A percentile compares a stretch with the other conserved stretches of the same genome.
Conservation (phyloP, 2,113 vertebrate genomes). For the Cranoglanis bouderius region DNA sequence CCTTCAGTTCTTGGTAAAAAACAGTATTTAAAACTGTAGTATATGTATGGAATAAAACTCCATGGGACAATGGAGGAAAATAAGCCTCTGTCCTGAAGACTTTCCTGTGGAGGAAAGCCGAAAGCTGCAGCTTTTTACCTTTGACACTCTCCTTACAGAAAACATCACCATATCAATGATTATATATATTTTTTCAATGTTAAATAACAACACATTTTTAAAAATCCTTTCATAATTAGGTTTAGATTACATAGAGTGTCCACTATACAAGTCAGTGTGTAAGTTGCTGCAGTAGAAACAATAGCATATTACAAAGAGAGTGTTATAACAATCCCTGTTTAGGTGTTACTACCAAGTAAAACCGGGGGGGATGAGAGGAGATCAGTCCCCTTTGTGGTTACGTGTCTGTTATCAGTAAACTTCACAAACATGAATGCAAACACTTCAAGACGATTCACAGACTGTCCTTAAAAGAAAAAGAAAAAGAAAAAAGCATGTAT, state of each 20-base stretch:
- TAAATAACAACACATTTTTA: not conserved
- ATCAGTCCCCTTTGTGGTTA: not conserved
- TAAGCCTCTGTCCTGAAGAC: not conserved
- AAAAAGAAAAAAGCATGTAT: no score
- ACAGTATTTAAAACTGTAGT: not conserved
- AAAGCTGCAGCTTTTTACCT: not conserved
- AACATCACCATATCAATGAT: not conserved
- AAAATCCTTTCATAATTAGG: not conserved
- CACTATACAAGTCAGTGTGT: not conserved
- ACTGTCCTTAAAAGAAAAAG: not conserved
- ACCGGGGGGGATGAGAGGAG: not conserved
- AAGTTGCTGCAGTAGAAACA: not conserved
- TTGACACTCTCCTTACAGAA: not conserved
- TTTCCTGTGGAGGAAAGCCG: not conserved
- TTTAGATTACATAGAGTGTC: not conserved
- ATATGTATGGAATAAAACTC: not conserved
- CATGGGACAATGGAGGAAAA: not conserved
- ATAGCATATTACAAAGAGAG: not conserved
- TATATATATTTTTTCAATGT: not conserved
- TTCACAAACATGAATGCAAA: no score
- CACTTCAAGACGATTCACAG: no score
- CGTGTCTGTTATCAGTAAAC: not conserved
- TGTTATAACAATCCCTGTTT: not conserved
- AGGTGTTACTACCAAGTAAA: not conserved
- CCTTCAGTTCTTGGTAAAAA: not conserved